These are phyloP conservation scores for Phrynosoma platyrhinos DNA, from an alignment of 2,113 vertebrate species.

Conservation along the genomic window DNA sequence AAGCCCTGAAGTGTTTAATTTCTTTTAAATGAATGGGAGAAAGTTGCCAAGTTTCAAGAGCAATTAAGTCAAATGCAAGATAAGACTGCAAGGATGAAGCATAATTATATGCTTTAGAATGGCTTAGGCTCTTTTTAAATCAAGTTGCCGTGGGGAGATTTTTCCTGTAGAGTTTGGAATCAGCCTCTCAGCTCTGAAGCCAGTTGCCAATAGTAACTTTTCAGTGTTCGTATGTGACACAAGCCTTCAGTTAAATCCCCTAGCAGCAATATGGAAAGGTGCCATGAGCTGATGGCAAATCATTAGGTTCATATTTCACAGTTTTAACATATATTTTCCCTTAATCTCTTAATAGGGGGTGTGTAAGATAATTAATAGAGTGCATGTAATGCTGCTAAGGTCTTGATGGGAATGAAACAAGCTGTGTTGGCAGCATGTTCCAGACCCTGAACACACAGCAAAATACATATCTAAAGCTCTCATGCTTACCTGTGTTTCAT, in stretches of 20 bases:
- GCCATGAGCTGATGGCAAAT: conserved; percentile 18
- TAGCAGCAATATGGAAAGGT: conserved; percentile 35
- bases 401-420: background rate
- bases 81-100: conserved; percentile 62
- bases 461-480: background rate
- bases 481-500: background rate
- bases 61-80: conserved; percentile 70
- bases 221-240: conserved; percentile 33
- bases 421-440: background rate
- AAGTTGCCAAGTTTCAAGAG: conserved; percentile 63
- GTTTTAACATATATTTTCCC: conserved; percentile 13
- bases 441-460: background rate
- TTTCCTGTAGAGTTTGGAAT: conserved; percentile 50
- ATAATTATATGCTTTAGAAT: conserved; percentile 72
- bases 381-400: background rate
- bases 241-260: conserved; percentile 43
- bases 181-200: conserved; percentile 8
- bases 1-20: conserved; percentile 66
- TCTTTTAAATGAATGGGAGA: conserved; percentile 65
- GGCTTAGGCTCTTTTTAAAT: conserved; percentile 65
- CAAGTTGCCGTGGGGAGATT: conserved; percentile 71
- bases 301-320: conserved; percentile 1
- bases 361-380: background rate
- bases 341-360: background rate
- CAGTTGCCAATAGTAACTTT: background rate